Evolutionary conservation across 2,797 vertebrate genomes (phyloP), one percentile per base, ranked within the genome.

Genomic region (Tangara arthus): DNA sequence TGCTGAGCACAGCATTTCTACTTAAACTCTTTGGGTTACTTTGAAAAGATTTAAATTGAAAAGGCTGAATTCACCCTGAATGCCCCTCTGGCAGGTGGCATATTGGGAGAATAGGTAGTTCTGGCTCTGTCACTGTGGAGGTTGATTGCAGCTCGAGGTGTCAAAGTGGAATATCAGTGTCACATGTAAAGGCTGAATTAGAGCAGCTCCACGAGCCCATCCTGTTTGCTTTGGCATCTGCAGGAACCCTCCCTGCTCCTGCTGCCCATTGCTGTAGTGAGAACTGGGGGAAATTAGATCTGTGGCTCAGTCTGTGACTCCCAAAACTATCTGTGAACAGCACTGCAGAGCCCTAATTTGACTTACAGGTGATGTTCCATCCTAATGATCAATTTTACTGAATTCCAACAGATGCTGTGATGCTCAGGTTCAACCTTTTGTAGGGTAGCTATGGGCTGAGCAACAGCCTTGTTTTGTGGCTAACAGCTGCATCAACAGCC

Each of bases 401-500:
- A 57, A 46, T 34, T 56, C 23, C 44, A 37, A 3, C 22, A 23
- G 37, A 28, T 63, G n/a, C 32, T 26, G 18, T 6, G 22, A 8
- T 64, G 34, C 21, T 82, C 11, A 1, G 26, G 30, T 64, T 72
- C 23, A 50, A 1, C 11, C 5, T 46, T 3, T 14, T 15, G n/a
- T 30, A 26, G 6, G 41, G 32, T 9, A 57, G 42, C 26, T 64
- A 1, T 0, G 6, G 68, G 47, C 30, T 39, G 82, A 53, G 27
- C 5, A 19, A 3, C 20, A 63, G 3, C 28, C 27, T 44, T 60
- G 12, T 20, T 89, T 39, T 37, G 20, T 42, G 32, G 15, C 12
- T 35, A 3, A 6, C 5, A 17, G 1, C 3, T 26, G 32, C 6
- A 22, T 53, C 28, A 46, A 0, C 2, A 26, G 24, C 14, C 32